Base-by-base conservation (phyloP, 1,140 invertebrate species). In the Leptinotarsa lineolata region DNA sequence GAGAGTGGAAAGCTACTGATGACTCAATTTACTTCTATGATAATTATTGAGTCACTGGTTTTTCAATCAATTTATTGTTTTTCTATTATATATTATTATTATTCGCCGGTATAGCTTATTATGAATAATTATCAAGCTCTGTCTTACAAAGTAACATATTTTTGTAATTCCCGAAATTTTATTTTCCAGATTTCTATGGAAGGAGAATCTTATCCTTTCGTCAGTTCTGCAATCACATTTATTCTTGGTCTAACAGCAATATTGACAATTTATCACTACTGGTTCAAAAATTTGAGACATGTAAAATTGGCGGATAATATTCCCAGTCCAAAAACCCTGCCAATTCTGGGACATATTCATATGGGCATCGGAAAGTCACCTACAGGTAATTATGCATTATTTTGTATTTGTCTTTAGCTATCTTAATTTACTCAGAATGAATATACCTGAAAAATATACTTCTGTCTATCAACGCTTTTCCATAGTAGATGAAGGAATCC, bases 261-360 rank as follows among this genome's bases (percentile, higher is more conserved):
- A 16, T 59, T 78, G 20, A 68, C 66, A 16, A 13, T 69, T 39
- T 78, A 78, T 22, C 69, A 78, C 16, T 74, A 61, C 30, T 76
- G 74, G 74, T 74, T 78, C 48, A 69, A 72, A 60, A 74, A 66
- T n/a, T 70, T 72, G 13, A 72, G 77, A 18, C 70, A 76, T 66
- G 70, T 75, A 2, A 71, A 75, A 70, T 18, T 78, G 30, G 75
- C 21, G 3, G 72, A 76, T 18, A 76, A 76, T 46, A 72, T 78
- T 16, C 77, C 77, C 1, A 73, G 77, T 60, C 71, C 67, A 0
- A 20, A 1, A 18, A 6, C 64, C 18, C n/a, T 72, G 15, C 77
- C 77, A 54, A 61, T 78, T 8, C 11, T 78, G 21, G 77, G 77
- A 39, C 72, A 78, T 71, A 73, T 68, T 46, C 58, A 74, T 22